Evolutionary conservation across 2,797 vertebrate species (phyloP).

Genomic region (Ceryle rudis): DNA sequence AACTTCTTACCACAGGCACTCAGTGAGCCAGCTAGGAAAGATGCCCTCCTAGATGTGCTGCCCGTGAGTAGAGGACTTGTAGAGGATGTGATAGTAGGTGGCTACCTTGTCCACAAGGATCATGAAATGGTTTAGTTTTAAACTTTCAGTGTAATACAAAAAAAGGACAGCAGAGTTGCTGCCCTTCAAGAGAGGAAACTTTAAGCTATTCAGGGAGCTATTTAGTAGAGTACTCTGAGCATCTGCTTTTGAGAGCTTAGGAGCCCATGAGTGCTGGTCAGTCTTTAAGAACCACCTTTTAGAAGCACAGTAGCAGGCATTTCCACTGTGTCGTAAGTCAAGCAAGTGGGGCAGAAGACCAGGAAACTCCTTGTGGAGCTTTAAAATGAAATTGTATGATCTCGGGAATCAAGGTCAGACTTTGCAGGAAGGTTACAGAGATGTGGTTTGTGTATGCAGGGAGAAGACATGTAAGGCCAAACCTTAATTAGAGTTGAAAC

Average conservation of each 20-base stretch:
- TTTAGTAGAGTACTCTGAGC: background rate
- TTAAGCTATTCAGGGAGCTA: background rate
- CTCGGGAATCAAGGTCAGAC: background rate
- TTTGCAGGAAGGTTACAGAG: background rate
- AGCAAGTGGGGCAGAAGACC: background rate
- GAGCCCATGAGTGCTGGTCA: background rate
- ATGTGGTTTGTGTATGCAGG: accelerated
- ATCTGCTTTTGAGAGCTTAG: background rate
- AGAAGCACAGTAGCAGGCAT: background rate
- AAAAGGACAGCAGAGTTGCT: background rate
- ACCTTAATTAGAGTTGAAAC: background rate
- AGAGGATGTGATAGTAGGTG: background rate
- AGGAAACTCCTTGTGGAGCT: background rate
- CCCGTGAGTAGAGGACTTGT: background rate
- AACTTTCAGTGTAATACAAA: background rate
- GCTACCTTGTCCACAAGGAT: background rate
- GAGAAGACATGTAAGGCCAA: background rate
- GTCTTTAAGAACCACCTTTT: background rate
- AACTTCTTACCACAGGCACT: background rate
- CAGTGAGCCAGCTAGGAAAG: background rate
- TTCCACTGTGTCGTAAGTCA: background rate
- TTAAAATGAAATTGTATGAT: background rate
- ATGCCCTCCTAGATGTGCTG: background rate
- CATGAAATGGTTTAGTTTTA: background rate
- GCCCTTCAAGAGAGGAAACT: background rate